Evolutionary conservation across 2,113 vertebrate genomes (phyloP).

Genomic region (Proterorhinus semilunaris): DNA sequence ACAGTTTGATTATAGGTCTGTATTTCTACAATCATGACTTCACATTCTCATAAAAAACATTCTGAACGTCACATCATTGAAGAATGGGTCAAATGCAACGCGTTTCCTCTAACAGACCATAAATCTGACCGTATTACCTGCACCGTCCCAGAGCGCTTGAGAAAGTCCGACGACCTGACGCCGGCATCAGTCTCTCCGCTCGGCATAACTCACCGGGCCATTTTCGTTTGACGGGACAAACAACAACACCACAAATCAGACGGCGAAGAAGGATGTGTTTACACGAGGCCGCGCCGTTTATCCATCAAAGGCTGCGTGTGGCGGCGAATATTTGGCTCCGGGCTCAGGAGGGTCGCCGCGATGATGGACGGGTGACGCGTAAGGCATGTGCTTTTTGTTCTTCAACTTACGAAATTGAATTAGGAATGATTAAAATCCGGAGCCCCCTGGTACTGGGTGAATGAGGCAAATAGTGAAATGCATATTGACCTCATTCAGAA

Average conservation of each 20-base stretch:
- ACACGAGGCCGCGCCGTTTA: not conserved
- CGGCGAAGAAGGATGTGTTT: constrained; percentile 1
- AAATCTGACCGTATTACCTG: not conserved
- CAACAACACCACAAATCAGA: not conserved
- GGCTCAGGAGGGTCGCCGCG: not conserved
- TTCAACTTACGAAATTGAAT: too few relatives aligned
- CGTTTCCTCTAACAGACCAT: too few relatives aligned
- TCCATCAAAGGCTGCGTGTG: constrained; percentile 3
- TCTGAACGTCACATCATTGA: too few relatives aligned
- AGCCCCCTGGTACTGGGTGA: too few relatives aligned
- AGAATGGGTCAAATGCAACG: too few relatives aligned
- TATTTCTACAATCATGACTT: too few relatives aligned
- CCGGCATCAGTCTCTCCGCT: not conserved
- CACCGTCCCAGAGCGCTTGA: not conserved
- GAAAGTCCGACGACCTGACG: not conserved
- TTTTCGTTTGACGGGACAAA: constrained; percentile 3
- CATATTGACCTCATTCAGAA: too few relatives aligned
- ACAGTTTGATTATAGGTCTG: too few relatives aligned
- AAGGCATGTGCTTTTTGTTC: not conserved
- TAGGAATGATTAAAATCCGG: too few relatives aligned
- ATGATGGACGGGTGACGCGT: not conserved
- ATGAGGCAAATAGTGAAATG: too few relatives aligned
- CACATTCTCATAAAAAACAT: too few relatives aligned
- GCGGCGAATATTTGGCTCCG: not conserved
- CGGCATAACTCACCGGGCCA: not conserved